Conservation (phyloP, 2,113 vertebrate genomes). For the Greenwoodochromis staneri region DNA sequence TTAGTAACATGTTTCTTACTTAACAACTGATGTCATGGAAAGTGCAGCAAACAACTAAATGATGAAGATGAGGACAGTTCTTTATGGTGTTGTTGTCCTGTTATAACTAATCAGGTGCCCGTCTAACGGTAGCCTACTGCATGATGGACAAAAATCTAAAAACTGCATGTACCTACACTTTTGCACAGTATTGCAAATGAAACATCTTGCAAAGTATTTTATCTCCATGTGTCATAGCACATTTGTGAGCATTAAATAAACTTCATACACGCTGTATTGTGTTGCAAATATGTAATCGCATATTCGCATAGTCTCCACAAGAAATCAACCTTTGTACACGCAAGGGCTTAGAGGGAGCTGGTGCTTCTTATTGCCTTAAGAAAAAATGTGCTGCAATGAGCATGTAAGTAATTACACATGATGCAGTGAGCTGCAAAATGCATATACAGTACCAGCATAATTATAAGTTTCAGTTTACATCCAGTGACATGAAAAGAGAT, state of each 20-base stretch:
- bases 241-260: not conserved
- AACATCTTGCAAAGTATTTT: not conserved
- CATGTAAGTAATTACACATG: not conserved
- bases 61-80: not conserved
- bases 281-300: not conserved
- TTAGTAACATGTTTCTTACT: not conserved
- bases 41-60: not conserved
- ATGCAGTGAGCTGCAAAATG: not conserved
- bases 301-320: not conserved
- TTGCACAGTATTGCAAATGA: not conserved
- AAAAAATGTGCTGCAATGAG: constrained; percentile 4
- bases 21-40: not conserved
- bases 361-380: not conserved
- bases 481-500: constrained; percentile 14
- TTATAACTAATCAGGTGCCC: not conserved
- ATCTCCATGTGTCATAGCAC: not conserved
- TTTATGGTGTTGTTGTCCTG: not conserved
- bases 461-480: not conserved
- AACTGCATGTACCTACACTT: not conserved
- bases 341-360: not conserved
- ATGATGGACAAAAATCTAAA: not conserved
- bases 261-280: not conserved
- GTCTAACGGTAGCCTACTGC: not conserved
- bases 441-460: not conserved
- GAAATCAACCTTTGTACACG: not conserved